Evolutionary conservation across 2,113 vertebrate species (phyloP).

Genomic region (Theristicus caerulescens): DNA sequence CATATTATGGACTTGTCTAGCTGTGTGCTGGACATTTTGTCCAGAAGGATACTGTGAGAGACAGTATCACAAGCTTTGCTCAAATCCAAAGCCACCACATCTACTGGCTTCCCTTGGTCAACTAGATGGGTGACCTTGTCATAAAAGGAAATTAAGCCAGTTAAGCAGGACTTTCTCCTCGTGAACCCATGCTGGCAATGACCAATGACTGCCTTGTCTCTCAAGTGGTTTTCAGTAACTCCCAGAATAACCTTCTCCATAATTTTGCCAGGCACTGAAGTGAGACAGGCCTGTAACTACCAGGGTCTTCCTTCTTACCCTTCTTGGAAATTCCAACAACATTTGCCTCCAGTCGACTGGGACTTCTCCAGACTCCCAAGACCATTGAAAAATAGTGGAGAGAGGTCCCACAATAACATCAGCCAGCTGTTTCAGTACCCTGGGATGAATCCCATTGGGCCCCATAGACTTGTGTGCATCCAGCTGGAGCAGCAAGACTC

Average conservation of each 20-base stretch:
- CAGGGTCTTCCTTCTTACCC: not conserved
- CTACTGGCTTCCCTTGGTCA: not conserved
- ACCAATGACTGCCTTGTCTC: too few species aligned
- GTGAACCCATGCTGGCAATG: too few species aligned
- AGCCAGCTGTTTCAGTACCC: not conserved
- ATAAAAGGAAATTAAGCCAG: not conserved
- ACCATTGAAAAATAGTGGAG: not conserved
- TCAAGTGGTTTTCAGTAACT: too few species aligned
- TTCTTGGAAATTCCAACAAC: not conserved
- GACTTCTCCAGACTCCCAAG: not conserved
- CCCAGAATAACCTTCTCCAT: too few species aligned
- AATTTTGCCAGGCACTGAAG: not conserved
- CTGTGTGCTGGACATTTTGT: too few species aligned
- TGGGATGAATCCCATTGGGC: not conserved
- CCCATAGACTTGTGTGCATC: too few species aligned
- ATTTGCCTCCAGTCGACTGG: not conserved
- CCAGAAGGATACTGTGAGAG: too few species aligned
- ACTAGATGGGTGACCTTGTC: not conserved
- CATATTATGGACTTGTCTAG: too few species aligned
- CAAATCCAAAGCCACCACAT: not conserved
- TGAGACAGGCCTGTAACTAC: not conserved
- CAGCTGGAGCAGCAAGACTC: too few species aligned
- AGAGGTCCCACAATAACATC: not conserved
- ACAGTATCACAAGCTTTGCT: not conserved
- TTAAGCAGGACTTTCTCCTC: not conserved